phyloP scores from a whole-genome alignment of 1,140 invertebrate species.

The Pseudomyrmex flavicornis region DNA sequence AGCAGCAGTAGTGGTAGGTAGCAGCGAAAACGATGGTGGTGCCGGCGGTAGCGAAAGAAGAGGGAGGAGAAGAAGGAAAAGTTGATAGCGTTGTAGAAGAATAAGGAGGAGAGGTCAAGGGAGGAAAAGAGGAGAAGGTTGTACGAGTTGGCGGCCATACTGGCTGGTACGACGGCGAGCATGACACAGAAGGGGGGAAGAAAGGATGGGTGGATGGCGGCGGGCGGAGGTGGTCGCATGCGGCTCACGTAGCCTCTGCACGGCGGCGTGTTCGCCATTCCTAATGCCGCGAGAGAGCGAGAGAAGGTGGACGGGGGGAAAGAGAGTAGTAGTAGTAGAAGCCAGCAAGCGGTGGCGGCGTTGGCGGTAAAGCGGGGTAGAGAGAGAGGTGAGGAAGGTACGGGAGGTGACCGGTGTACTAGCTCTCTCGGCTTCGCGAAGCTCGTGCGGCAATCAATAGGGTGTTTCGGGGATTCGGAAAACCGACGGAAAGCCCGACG shows the following conservation, averaged over 20 bases:
- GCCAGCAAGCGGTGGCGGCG: conserved; percentile 5
- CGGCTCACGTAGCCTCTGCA: conserved; percentile 88
- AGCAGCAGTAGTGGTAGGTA: neutral
- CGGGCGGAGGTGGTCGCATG: conserved; percentile 85
- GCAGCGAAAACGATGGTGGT: neutral
- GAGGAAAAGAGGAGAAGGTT: conserved; percentile 82
- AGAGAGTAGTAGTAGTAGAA: conserved; percentile 53
- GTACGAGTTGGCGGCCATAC: conserved; percentile 82
- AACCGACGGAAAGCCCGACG: conserved; percentile 81
- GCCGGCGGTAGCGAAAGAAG: neutral
- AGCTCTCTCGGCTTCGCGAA: conserved; percentile 79
- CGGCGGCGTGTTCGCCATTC: conserved; percentile 88
- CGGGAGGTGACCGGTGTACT: conserved; percentile 79
- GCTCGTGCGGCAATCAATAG: conserved; percentile 86
- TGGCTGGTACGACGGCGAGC: conserved; percentile 80
- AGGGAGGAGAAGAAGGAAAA: conserved; percentile 66
- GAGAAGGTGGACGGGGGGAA: conserved; percentile 78
- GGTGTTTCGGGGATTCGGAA: conserved; percentile 87
- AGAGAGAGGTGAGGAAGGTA: conserved; percentile 76
- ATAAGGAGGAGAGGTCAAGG: conserved; percentile 80
- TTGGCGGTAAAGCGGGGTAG: conserved; percentile 65
- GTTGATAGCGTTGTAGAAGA: conserved; percentile 60
- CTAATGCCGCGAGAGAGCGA: conserved; percentile 84
- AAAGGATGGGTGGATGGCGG: conserved; percentile 74
- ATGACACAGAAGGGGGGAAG: conserved; percentile 74